Conservation (phyloP, 1,140 invertebrate species). For the Pseudomyrmex gracilis region DNA sequence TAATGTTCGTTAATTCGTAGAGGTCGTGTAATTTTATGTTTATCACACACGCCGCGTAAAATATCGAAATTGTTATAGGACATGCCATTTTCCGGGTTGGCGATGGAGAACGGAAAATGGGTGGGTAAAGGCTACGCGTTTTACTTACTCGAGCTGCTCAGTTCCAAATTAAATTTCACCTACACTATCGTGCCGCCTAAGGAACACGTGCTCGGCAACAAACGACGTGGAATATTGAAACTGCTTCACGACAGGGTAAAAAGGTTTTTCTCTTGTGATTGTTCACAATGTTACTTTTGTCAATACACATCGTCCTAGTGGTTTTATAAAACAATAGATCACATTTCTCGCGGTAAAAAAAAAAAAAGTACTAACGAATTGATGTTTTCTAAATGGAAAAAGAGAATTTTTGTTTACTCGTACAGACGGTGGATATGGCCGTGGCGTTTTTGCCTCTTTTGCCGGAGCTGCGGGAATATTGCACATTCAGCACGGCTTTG, state of each 20-base stretch:
- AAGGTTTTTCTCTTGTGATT: too few relatives aligned
- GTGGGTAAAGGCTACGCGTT: conserved; percentile 90
- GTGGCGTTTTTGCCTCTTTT: conserved; percentile 92
- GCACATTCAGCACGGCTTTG: conserved; percentile 89
- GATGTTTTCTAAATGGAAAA: not conserved
- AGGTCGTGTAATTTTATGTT: not conserved
- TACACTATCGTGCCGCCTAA: conserved; percentile 88
- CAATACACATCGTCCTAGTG: not conserved
- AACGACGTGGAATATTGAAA: conserved; percentile 87
- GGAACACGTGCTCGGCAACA: conserved; percentile 86
- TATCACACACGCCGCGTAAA: not conserved
- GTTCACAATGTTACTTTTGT: too few relatives aligned
- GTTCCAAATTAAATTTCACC: conserved; percentile 90
- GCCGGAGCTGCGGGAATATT: conserved; percentile 85
- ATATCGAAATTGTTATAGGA: conserved; percentile 72
- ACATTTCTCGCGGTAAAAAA: not conserved
- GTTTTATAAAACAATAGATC: too few relatives aligned
- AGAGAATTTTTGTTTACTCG: conserved; percentile 39
- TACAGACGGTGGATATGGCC: conserved; percentile 90
- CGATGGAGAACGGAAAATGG: conserved; percentile 86
- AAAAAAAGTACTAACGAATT: not conserved
- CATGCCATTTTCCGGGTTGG: conserved; percentile 80
- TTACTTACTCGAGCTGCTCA: conserved; percentile 89
- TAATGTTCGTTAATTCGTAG: not conserved
- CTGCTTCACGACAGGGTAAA: conserved; percentile 87